Evolutionary conservation across 2,113 vertebrate species (phyloP), one percentile per base, ranked within the genome.

Genomic region (Anguilla japonica): DNA sequence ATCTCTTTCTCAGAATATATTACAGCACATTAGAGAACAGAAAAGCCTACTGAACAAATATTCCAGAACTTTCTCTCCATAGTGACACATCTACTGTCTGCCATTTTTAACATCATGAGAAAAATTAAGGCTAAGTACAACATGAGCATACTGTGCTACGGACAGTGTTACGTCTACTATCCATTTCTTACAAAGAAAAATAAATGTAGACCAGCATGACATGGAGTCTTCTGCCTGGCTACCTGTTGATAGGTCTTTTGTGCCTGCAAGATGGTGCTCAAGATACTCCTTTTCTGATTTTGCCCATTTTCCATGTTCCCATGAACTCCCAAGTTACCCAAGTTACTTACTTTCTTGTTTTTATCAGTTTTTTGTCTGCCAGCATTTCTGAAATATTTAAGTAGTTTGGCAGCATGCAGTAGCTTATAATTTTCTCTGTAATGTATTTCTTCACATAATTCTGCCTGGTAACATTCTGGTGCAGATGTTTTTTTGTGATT

Each of bases 1-100:
- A 94, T 93, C 93, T 94, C 93, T 88, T 86, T 94, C 93, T 88
- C 85, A 93, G 90, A 85, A 81, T 46, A 80, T 83, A 88, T 88
- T 82, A 88, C 87, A 80, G 26, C 85, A 82, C 85, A 78, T 50
- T 85, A 85, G 87, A 93, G 92, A 94, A 91, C 41, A 88, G 85
- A 80, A 88, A 89, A 90, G 34, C 86, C 89, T 92, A 95, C 92
- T 89, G 91, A 87, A 91, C 93, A 91, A 93, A 53, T 92, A 71
- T 5, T 71, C 4, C 22, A n/a, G 22, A n/a, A 20, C 22, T 4
- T 71, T 71, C 63, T n/a, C 63, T 71, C 26, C 26, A 71, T 71
- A 71, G 16, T 22, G 22, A 22, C 43, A 82, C 16, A 11, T 43
- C 80, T 46, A 26, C 80, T 81, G 41, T 43, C 39, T 39, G 22